Percentiles rank a stretch among this genome's conserved stretches.
These are phyloP conservation scores for Deladenus siricidicola DNA, from an alignment of 2,888 invertebrate genomes.

Conservation along the genomic window DNA sequence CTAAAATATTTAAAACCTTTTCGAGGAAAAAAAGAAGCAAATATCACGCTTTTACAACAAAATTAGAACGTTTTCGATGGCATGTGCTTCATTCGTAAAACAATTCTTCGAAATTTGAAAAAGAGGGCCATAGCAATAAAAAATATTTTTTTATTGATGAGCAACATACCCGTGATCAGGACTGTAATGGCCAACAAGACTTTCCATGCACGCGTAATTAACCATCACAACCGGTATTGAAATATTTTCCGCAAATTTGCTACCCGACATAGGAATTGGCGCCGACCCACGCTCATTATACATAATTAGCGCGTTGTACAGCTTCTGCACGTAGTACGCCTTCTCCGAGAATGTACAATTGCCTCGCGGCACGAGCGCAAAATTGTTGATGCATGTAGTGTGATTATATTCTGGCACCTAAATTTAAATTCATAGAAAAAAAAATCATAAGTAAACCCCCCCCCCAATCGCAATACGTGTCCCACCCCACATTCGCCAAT, in stretches of 20 bases:
- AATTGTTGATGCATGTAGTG: conserved; percentile 33
- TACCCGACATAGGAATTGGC: conserved; percentile 46
- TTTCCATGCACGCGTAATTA: conserved; percentile 40
- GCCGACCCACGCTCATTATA: conserved; percentile 37
- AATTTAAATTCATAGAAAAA: no score
- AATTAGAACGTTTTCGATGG: no score
- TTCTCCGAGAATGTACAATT: conserved; percentile 36
- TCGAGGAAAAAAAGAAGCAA: no score
- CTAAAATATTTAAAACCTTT: no score
- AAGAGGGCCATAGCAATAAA: no score
- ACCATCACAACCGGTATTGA: conserved; percentile 48
- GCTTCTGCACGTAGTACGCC: conserved; percentile 30
- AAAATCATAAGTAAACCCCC: no score
- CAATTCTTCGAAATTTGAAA: no score
- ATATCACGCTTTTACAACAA: no score
- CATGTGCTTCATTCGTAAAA: no score
- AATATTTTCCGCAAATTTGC: conserved; percentile 35
- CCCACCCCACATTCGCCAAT: no score
- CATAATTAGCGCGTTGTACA: conserved; percentile 38
- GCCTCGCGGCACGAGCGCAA: conserved; percentile 46
- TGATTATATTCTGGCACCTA: conserved; percentile 16
- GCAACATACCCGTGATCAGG: conserved; percentile 30
- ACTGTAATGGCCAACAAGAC: conserved; percentile 36
- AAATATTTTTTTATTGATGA: no score
- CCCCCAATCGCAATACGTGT: no score